phyloP scores from a whole-genome alignment of 1,140 invertebrate genomes.

The Fopius arisanus region DNA sequence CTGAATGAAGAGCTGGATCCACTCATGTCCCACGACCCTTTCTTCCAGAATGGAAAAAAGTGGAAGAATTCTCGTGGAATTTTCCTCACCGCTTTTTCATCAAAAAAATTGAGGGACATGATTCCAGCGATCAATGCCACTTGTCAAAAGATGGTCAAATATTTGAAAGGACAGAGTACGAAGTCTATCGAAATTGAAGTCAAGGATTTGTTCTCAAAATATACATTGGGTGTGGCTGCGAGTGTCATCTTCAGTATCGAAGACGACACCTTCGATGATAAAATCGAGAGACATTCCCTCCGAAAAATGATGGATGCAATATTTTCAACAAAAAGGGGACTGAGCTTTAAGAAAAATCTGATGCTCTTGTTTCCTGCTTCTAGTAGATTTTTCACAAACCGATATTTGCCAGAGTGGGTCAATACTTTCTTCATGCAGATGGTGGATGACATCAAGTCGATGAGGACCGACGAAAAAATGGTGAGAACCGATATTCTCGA shows the following conservation, averaged over 20 bases:
- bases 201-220: slow-evolving; percentile 55
- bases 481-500: slow-evolving; percentile 44
- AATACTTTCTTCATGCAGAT: slow-evolving; percentile 35
- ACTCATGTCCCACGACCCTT: slow-evolving; percentile 44
- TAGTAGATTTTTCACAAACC: slow-evolving; percentile 24
- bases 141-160: slow-evolving; percentile 31
- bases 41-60: slow-evolving; percentile 42
- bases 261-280: neutral
- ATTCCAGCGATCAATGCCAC: slow-evolving; percentile 9
- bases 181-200: slow-evolving; percentile 40
- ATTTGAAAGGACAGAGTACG: slow-evolving; percentile 19
- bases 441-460: slow-evolving; percentile 17
- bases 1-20: slow-evolving; percentile 37
- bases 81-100: slow-evolving; percentile 35
- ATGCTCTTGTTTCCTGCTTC: neutral
- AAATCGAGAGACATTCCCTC: neutral
- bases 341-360: neutral
- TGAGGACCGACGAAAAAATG: neutral
- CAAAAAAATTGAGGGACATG: slow-evolving; percentile 35
- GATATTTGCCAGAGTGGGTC: slow-evolving; percentile 6
- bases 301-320: neutral
- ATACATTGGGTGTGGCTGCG: slow-evolving; percentile 63
- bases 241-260: slow-evolving; percentile 39
- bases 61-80: slow-evolving; percentile 36
- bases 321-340: neutral